A percentile compares a stretch with the other conserved stretches of the same genome.
Evolutionary conservation across 2,888 invertebrate genomes (phyloP).

Genomic region (Ophioninae sp.): DNA sequence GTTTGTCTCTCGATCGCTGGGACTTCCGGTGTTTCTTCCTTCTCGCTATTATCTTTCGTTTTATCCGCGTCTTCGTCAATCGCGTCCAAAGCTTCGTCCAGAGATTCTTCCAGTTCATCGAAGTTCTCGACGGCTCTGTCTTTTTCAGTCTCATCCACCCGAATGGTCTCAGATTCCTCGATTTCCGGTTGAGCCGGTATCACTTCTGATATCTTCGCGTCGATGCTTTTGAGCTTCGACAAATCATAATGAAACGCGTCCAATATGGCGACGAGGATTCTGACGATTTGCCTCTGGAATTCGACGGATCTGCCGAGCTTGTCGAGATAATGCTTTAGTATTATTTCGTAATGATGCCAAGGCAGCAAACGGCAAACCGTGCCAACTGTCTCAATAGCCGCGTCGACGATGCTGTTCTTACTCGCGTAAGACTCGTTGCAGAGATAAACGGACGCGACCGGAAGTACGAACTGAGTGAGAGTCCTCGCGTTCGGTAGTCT

Average conservation of each 20-base stretch:
- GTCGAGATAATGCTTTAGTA: constrained; percentile 90
- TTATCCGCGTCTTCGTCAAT: constrained; percentile 73
- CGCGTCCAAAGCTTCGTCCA: constrained; percentile 74
- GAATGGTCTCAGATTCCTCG: constrained; percentile 71
- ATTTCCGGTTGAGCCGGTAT: constrained; percentile 58
- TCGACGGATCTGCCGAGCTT: constrained; percentile 88
- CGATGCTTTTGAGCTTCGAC: constrained; percentile 82
- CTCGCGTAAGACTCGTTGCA: constrained; percentile 89
- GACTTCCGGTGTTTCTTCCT: constrained; percentile 39
- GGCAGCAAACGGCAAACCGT: constrained; percentile 90
- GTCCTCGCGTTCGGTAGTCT: constrained; percentile 86
- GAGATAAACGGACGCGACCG: constrained; percentile 91
- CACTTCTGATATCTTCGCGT: constrained; percentile 27
- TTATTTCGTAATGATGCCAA: constrained; percentile 94
- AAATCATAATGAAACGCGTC: constrained; percentile 97
- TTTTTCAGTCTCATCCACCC: constrained; percentile 75
- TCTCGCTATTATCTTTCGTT: constrained; percentile 56
- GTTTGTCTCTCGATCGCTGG: constrained; percentile 81
- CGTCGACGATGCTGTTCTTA: constrained; percentile 91
- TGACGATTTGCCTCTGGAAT: constrained; percentile 92
- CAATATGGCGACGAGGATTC: constrained; percentile 89
- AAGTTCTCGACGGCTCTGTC: constrained; percentile 67
- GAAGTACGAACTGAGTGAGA: constrained; percentile 92
- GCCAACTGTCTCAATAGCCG: constrained; percentile 91
- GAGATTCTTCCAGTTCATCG: constrained; percentile 79